Evolutionary conservation across 1,140 invertebrate species (phyloP).

Genomic region (Euura lappo): DNA sequence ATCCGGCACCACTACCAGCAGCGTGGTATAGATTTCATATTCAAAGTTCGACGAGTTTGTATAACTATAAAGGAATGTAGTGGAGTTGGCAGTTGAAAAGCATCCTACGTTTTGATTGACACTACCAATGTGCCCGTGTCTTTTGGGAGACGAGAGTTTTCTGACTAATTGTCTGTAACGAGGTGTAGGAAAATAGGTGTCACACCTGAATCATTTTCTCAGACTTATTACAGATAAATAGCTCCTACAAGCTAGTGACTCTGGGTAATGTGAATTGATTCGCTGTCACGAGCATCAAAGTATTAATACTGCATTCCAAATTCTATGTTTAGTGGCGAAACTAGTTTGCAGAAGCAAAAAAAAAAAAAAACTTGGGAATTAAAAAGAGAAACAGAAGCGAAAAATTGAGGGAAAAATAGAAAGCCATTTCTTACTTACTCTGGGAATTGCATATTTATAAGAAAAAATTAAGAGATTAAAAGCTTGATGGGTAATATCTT

Average conservation of each 20-base stretch:
- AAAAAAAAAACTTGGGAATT: background rate
- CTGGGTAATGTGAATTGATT: slow-evolving; percentile 9
- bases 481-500: slow-evolving; percentile 25
- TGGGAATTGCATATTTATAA: slow-evolving; percentile 26
- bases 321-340: slow-evolving; percentile 29
- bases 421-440: slow-evolving; percentile 25
- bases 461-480: slow-evolving; percentile 21
- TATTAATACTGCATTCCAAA: slow-evolving; percentile 38
- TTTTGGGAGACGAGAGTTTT: too few species aligned
- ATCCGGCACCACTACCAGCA: background rate
- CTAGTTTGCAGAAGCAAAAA: slow-evolving; percentile 18
- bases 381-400: background rate
- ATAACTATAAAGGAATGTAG: background rate
- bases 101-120: background rate
- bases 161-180: too few species aligned
- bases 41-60: background rate
- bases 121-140: background rate
- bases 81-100: background rate
- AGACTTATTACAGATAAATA: background rate
- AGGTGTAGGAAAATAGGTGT: too few species aligned
- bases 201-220: background rate
- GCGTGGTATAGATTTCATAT: background rate
- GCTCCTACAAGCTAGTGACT: background rate
- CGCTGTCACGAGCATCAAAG: slow-evolving; percentile 29
- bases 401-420: background rate